Conservation (phyloP, 1,140 invertebrate species). For the Ridgeia piscesae region DNA sequence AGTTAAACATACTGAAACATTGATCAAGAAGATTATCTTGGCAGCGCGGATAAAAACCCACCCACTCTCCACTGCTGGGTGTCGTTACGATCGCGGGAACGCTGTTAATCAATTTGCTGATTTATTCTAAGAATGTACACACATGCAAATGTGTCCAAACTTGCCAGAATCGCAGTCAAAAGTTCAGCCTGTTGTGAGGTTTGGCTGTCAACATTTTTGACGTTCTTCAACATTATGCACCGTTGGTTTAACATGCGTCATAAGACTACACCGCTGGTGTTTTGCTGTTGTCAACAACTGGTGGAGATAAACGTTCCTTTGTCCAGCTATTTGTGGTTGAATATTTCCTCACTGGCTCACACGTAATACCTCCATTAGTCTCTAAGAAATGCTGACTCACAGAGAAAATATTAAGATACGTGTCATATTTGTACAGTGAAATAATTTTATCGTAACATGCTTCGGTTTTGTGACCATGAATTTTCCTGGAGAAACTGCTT, state of each 20-base stretch:
- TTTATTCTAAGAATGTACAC: background rate
- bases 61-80: background rate
- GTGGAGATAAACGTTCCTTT: background rate
- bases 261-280: background rate
- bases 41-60: background rate
- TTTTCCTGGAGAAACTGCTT: no score
- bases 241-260: background rate
- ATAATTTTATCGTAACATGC: background rate
- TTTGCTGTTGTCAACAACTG: background rate
- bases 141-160: background rate
- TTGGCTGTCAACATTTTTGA: background rate
- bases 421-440: background rate
- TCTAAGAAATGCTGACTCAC: background rate
- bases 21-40: background rate
- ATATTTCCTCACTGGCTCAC: background rate
- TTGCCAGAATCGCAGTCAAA: background rate
- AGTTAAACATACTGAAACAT: background rate
- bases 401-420: background rate
- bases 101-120: slow-evolving; percentile 1
- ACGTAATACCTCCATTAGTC: background rate
- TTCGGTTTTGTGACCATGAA: background rate
- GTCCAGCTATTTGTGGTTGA: background rate
- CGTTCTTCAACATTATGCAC: background rate
- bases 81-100: background rate
- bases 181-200: background rate